Base-by-base conservation (phyloP, 64 coral and sea anemone genomes). In the Stichodactyla helianthus region DNA sequence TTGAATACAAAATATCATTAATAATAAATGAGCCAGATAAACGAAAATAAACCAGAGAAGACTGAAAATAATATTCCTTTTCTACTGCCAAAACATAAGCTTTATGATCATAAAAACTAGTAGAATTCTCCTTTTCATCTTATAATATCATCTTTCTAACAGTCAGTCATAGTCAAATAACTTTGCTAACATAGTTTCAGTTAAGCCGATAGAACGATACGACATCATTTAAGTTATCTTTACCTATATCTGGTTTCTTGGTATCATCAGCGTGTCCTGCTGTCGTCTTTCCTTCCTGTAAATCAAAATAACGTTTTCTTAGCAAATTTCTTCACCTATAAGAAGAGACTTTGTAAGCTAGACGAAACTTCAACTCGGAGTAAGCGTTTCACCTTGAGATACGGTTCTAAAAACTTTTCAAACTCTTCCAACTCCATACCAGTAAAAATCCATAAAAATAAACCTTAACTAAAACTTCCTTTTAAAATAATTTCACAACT, bases 181-280 rank as follows among this genome's bases (percentile, higher is more conserved):
- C 35, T 44, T 44, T 44, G 35, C 35, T 44, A 44, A 44, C 35
- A 44, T 44, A 44, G 4, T 17, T 60, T 65, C 19, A n/a, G 22
- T 65, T 65, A 86, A n/a, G 59, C 25, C 52, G 22, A 16, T 58
- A 83, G 28, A 56, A 44, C 77, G 19, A 31, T n/a, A 44, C 77
- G 19, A 31, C 11, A 65, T 65, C 20, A 20, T 65, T 61, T 4
- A 65, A 65, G 31, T 59, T 13, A 25, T 20, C 51, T 60, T 80
- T 87, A 97, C 94, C 94, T 16, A 97, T 97, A 55, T 97, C 94
- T n/a, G 87, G 94, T 90, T 89, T 97, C 58, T 82, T 81, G 65
- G 65, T 53, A 27, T 88, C 88, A 44, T 93, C 86, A 17, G 79
- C 91, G 18, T 92, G 88, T 55, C 94, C 94, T 84, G 77, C 91